Evolutionary conservation across 2,888 invertebrate species (phyloP).

Genomic region (Megalurothrips usitatus): DNA sequence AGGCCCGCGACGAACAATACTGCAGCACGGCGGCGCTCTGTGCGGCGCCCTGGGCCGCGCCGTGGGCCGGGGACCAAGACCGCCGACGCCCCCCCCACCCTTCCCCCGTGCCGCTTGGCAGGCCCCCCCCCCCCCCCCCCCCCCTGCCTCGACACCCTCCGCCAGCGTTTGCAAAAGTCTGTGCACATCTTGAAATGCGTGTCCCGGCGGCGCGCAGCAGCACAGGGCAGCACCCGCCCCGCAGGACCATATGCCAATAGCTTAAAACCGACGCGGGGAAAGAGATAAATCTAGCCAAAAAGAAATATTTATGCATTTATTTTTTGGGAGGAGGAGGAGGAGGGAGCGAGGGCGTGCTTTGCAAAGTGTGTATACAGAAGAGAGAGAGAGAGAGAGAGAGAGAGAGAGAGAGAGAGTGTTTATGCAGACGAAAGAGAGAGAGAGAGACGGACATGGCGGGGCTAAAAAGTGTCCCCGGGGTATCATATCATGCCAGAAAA

Average conservation of each 20-base stretch:
- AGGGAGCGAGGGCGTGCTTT: too few relatives aligned
- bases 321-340: too few relatives aligned
- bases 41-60: too few relatives aligned
- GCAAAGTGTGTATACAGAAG: neutral
- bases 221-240: neutral
- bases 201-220: neutral
- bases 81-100: neutral
- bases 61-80: too few relatives aligned
- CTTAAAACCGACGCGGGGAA: neutral
- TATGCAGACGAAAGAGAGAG: neutral
- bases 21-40: too few relatives aligned
- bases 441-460: neutral
- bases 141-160: neutral
- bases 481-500: neutral
- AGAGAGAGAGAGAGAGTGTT: neutral
- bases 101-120: neutral
- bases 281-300: neutral
- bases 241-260: neutral
- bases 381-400: neutral
- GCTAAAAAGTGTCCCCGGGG: constrained; percentile 12
- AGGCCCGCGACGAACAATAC: too few relatives aligned
- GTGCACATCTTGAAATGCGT: neutral
- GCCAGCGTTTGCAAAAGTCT: neutral
- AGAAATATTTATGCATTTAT: neutral
- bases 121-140: neutral